Conservation (phyloP, 1,140 invertebrate species). For the Asbolus verrucosus region DNA sequence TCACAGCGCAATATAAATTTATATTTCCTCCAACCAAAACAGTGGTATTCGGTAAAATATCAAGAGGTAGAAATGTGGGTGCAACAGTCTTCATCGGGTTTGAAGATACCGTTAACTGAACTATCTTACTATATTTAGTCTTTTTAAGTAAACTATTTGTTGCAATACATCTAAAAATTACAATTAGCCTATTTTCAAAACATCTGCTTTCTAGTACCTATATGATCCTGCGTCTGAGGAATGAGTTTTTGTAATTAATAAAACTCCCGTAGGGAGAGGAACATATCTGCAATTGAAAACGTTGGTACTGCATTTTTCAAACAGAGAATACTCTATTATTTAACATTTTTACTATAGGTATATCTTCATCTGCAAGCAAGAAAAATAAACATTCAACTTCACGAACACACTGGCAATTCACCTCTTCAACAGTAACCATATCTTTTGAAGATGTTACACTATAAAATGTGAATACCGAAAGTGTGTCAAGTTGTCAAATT, state of each 20-base stretch:
- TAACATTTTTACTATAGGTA: no score
- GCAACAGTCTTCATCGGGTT: conserved; percentile 21
- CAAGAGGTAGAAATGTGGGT: conserved; percentile 56
- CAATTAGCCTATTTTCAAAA: background rate
- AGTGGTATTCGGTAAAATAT: conserved; percentile 52
- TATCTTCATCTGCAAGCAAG: no score
- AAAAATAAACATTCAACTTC: no score
- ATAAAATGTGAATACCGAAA: no score
- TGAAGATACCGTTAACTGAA: conserved; percentile 50
- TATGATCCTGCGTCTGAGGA: conserved; percentile 59
- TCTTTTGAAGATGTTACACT: no score
- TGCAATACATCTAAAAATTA: conserved; percentile 60
- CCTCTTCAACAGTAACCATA: no score
- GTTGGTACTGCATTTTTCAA: no score
- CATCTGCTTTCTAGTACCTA: conserved; percentile 54
- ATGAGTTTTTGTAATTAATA: conserved; percentile 60
- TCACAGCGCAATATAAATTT: conserved; percentile 56
- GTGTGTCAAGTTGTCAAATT: no score
- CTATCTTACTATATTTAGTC: conserved; percentile 55
- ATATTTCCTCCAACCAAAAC: conserved; percentile 55
- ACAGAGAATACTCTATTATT: no score
- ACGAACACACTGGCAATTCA: no score
- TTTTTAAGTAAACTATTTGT: conserved; percentile 60
- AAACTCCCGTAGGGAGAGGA: conserved; percentile 62
- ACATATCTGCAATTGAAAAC: conserved; percentile 59